phyloP scores from a whole-genome alignment of 1,140 invertebrate species.

The Drosophila miranda region DNA sequence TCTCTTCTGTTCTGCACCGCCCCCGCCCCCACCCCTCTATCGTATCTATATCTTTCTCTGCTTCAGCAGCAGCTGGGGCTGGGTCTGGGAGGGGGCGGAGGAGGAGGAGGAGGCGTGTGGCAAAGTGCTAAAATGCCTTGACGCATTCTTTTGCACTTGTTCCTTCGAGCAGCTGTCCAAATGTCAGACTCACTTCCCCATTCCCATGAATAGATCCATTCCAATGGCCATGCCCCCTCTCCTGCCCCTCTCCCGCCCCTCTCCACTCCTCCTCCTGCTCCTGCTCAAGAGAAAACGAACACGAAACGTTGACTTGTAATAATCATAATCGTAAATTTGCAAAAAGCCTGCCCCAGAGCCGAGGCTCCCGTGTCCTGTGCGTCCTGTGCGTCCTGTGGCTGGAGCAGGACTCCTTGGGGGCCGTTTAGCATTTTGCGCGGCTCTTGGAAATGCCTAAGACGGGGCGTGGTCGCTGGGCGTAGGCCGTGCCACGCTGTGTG shows the following conservation, averaged over 20 bases:
- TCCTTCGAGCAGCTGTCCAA: conserved; percentile 60
- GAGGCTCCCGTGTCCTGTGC: conserved; percentile 1
- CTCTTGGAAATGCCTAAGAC: conserved; percentile 27
- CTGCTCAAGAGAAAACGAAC: conserved; percentile 1
- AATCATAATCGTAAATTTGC: conserved; percentile 82
- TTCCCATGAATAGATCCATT: conserved; percentile 43
- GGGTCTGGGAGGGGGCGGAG: too few species aligned
- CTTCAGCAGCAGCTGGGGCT: background rate
- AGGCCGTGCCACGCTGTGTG: conserved; percentile 9
- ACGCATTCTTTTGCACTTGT: conserved; percentile 74
- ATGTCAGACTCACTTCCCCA: conserved; percentile 45
- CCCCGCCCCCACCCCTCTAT: too few species aligned
- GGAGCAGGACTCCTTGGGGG: conserved; percentile 58
- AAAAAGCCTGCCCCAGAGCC: conserved; percentile 65
- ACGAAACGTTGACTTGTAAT: conserved; percentile 77
- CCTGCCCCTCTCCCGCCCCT: too few species aligned
- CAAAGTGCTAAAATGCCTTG: conserved; percentile 71
- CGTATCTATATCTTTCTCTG: too few species aligned
- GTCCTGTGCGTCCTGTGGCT: conserved; percentile 10
- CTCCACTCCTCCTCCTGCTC: accelerated
- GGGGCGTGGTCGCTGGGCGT: conserved; percentile 29
- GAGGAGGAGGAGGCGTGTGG: background rate
- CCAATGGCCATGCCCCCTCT: background rate
- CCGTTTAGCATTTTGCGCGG: conserved; percentile 73
- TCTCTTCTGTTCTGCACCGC: background rate